A percentile compares a stretch with the other conserved stretches of the same genome.
phyloP scores from a whole-genome alignment of 2,888 invertebrate genomes.

The Brachylomia viminalis region DNA sequence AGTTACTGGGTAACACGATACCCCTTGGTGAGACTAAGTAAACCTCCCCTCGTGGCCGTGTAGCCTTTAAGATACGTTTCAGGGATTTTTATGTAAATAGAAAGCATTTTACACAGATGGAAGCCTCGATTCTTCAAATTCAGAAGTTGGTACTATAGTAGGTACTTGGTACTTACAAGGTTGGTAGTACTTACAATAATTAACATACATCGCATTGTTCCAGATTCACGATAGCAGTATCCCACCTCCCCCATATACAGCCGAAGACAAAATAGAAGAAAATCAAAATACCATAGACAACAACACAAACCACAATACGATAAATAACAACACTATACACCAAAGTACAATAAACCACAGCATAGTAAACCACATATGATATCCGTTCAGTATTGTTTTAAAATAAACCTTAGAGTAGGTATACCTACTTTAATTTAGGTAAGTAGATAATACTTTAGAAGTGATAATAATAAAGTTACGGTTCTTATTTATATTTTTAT shows the following conservation, averaged over 20 bases:
- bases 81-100: neutral
- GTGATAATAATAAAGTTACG: slow-evolving; percentile 51
- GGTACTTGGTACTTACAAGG: too few species aligned
- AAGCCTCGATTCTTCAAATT: neutral
- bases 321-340: slow-evolving; percentile 6
- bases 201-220: slow-evolving; percentile 43
- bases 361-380: slow-evolving; percentile 51
- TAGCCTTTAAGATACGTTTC: neutral
- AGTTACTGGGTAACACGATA: too few species aligned
- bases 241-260: slow-evolving; percentile 84
- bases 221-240: slow-evolving; percentile 85
- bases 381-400: slow-evolving; percentile 45
- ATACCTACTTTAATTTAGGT: slow-evolving; percentile 48
- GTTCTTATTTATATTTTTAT: slow-evolving; percentile 56
- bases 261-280: slow-evolving; percentile 76
- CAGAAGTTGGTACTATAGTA: too few species aligned
- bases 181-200: too few species aligned
- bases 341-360: slow-evolving; percentile 25
- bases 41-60: neutral
- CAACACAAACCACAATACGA: slow-evolving; percentile 12
- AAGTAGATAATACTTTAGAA: slow-evolving; percentile 35
- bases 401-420: slow-evolving; percentile 20
- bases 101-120: neutral
- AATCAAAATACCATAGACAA: slow-evolving; percentile 22
- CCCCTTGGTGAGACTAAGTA: neutral